Evolutionary conservation across 1,140 invertebrate species (phyloP).

Genomic region (Ruditapes philippinarum): DNA sequence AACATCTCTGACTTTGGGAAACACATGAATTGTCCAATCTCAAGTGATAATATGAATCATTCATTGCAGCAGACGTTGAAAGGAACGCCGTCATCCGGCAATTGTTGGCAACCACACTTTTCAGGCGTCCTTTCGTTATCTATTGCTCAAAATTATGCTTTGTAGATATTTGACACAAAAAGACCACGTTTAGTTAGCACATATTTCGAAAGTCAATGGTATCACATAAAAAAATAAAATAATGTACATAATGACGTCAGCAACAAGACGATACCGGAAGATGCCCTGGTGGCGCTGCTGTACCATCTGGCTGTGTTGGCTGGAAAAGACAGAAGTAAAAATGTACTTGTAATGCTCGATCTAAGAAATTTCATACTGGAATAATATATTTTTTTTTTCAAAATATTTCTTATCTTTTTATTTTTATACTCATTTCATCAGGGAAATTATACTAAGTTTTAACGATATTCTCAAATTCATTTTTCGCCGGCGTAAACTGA

Average conservation of each 20-base stretch:
- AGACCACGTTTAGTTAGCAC: background rate
- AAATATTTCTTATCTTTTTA: background rate
- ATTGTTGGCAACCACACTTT: background rate
- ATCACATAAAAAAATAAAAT: background rate
- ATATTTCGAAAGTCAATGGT: background rate
- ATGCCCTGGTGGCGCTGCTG: constrained; percentile 22
- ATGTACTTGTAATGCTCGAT: background rate
- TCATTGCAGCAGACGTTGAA: background rate
- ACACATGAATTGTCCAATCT: background rate
- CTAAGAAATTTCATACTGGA: background rate
- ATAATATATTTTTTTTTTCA: background rate
- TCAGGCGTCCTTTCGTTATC: background rate
- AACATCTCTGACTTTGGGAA: background rate
- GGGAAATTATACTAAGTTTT: background rate
- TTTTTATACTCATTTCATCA: background rate
- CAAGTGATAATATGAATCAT: background rate
- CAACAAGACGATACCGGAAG: constrained; percentile 34
- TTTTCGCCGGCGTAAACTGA: too few species aligned
- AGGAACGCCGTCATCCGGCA: constrained; percentile 4
- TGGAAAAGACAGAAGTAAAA: background rate
- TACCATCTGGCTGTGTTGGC: constrained; percentile 47
- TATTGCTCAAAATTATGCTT: background rate
- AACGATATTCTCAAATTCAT: background rate
- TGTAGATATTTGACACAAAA: background rate
- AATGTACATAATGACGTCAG: constrained; percentile 22